Conservation (phyloP, 2,888 invertebrate genomes). For the Halictus ligatus region DNA sequence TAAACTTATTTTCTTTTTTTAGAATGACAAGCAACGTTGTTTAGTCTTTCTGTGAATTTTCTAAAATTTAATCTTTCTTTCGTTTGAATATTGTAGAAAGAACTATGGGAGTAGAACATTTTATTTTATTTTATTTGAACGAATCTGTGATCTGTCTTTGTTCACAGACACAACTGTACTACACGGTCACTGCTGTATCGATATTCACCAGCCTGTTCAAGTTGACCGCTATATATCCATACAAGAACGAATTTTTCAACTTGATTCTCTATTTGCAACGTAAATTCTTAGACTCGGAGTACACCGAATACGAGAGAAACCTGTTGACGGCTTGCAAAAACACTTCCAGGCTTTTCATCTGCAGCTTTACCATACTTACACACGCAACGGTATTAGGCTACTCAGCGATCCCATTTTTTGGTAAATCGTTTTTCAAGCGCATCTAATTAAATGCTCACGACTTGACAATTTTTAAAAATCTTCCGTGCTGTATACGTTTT, state of each 20-base stretch:
- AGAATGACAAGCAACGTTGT: too few species aligned
- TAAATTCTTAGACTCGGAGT: neutral
- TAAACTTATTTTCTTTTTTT: neutral
- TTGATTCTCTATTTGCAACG: neutral
- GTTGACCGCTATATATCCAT: neutral
- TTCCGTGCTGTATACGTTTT: too few species aligned
- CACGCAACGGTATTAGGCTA: neutral
- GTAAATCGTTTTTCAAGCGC: neutral
- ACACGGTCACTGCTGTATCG: neutral
- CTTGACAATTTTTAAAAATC: too few species aligned
- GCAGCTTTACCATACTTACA: neutral
- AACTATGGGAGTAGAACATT: too few species aligned
- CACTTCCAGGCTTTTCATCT: neutral
- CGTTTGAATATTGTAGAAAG: too few species aligned
- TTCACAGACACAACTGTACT: neutral
- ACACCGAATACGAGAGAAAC: neutral
- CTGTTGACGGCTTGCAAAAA: neutral
- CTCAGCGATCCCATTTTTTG: neutral
- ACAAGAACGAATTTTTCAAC: neutral
- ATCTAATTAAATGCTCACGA: neutral
- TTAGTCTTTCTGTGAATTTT: too few species aligned
- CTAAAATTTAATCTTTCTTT: too few species aligned
- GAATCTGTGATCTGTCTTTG: neutral
- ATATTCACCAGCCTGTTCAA: neutral
- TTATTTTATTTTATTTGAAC: too few species aligned